Conservation (phyloP, 2,113 vertebrate genomes). For the Stigmatopora argus region DNA sequence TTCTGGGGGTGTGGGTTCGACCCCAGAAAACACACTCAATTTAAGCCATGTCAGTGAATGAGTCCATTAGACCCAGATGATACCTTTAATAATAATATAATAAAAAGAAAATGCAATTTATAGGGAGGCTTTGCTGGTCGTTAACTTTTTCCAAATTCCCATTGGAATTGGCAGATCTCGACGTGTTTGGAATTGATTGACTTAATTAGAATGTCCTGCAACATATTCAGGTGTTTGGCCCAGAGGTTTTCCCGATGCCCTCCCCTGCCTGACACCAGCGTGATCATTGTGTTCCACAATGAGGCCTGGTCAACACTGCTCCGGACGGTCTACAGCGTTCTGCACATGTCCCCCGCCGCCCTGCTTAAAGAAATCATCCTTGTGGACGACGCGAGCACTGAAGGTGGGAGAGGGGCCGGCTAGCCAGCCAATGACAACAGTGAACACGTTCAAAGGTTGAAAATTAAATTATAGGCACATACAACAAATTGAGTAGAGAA, state of each 20-base stretch:
- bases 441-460: neutral
- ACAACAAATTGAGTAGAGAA: neutral
- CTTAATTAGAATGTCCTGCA: neutral
- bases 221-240: slow-evolving; percentile 76
- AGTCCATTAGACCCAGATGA: no score
- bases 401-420: slow-evolving; percentile 65
- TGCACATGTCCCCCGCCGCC: slow-evolving; percentile 80
- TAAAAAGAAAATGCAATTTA: no score
- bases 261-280: slow-evolving; percentile 82
- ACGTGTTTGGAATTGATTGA: no score
- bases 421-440: neutral
- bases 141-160: no score
- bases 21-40: no score
- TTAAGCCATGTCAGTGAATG: no score
- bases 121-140: no score
- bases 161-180: no score
- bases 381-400: slow-evolving; percentile 90
- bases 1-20: no score
- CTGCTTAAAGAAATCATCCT: slow-evolving; percentile 86
- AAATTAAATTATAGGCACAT: neutral
- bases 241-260: slow-evolving; percentile 86
- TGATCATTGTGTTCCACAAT: slow-evolving; percentile 88
- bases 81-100: no score
- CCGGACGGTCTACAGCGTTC: slow-evolving; percentile 86
- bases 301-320: slow-evolving; percentile 89